A percentile compares a stretch with the other conserved stretches of the same genome.
Conservation (phyloP, 2,888 invertebrate species). For the Mythimna pallens region DNA sequence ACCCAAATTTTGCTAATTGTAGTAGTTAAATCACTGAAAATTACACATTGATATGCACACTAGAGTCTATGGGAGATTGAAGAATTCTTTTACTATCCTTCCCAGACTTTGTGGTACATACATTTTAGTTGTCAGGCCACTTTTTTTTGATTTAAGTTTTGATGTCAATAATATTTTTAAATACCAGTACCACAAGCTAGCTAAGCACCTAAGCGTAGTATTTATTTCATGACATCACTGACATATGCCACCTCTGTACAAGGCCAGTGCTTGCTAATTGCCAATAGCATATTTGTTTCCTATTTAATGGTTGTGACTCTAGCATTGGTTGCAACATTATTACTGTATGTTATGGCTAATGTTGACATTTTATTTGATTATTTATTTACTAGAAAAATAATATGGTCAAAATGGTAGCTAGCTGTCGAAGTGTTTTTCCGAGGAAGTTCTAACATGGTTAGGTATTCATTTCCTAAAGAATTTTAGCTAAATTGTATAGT, state of each 20-base stretch:
- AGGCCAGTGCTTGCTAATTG: constrained; percentile 40
- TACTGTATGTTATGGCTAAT: not conserved
- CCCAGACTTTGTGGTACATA: too few relatives aligned
- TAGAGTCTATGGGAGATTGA: too few relatives aligned
- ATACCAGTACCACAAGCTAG: constrained; percentile 12
- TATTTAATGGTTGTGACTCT: constrained; percentile 28
- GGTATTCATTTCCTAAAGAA: not conserved
- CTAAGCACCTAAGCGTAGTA: constrained; percentile 15
- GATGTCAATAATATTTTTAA: not conserved
- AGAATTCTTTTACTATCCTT: too few relatives aligned
- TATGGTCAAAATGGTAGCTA: not conserved
- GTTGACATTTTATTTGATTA: not conserved
- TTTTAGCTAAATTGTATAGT: not conserved
- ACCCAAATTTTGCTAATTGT: too few relatives aligned
- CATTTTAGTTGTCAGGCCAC: too few relatives aligned
- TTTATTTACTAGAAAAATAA: not conserved
- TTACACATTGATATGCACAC: too few relatives aligned
- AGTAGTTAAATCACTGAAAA: too few relatives aligned
- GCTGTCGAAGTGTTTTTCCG: not conserved
- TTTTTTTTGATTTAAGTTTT: too few relatives aligned
- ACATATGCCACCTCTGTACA: constrained; percentile 41
- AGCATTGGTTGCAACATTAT: too few relatives aligned
- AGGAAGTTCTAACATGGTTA: not conserved
- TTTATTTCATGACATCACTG: constrained; percentile 51
- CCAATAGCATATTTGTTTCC: constrained; percentile 45